phyloP scores from a whole-genome alignment of 2,888 invertebrate species.

The Parochlus steinenii region DNA sequence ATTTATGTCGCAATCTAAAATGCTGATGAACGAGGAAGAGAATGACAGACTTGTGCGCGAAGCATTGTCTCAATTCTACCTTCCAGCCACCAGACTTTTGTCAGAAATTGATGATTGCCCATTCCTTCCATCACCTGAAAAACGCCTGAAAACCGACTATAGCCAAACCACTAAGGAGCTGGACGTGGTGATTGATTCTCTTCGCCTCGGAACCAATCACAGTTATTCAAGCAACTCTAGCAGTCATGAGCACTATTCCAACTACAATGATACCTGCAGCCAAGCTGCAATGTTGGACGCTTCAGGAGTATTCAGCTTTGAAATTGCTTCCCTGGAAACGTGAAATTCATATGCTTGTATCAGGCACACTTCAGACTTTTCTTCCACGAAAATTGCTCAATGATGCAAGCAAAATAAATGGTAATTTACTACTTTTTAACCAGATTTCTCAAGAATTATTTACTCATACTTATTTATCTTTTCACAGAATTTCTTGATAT shows the following conservation, averaged over 20 bases:
- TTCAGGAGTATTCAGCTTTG: constrained; percentile 27
- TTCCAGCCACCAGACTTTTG: constrained; percentile 48
- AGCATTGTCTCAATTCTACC: constrained; percentile 53
- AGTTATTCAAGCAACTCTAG: constrained; percentile 14
- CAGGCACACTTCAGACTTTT: too few species aligned
- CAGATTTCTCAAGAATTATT: too few species aligned
- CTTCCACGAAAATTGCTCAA: too few species aligned
- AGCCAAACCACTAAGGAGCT: constrained; percentile 32
- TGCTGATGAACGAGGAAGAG: constrained; percentile 38
- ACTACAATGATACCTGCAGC: constrained; percentile 37
- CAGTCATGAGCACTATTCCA: constrained; percentile 22
- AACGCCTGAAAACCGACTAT: constrained; percentile 23
- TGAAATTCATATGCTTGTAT: too few species aligned
- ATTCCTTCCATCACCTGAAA: constrained; percentile 17
- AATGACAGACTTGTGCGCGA: constrained; percentile 52
- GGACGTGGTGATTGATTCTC: constrained; percentile 31
- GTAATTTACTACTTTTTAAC: too few species aligned
- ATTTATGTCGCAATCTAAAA: too few species aligned
- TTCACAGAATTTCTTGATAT: too few species aligned
- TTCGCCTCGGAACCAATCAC: constrained; percentile 23
- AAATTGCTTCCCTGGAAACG: constrained; percentile 30
- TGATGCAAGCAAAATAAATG: too few species aligned
- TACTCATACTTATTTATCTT: too few species aligned
- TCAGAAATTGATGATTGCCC: constrained; percentile 48
- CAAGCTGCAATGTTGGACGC: constrained; percentile 45